Evolutionary conservation across 2,113 vertebrate genomes (phyloP), one percentile per base, ranked within the genome.

Genomic region (Pterocles burchelli): DNA sequence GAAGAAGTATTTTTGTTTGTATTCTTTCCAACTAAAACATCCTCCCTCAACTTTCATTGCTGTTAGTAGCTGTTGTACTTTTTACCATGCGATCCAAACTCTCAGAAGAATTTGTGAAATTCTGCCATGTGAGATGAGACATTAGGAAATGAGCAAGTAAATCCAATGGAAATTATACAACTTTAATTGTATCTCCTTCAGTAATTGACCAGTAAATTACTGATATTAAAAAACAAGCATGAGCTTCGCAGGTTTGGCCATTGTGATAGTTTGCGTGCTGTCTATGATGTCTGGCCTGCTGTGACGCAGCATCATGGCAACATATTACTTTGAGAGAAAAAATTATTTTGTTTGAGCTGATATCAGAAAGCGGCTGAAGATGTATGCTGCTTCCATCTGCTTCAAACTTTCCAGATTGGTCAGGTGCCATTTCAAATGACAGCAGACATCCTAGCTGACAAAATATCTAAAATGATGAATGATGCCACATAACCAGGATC

Each of bases 371-470:
- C 6, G 9, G 9, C 29, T 52, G 68, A 77, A 85, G 22, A 41
- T 78, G n/a, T 77, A 33, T 57, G 54, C 71, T 90, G 67, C 57
- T 94, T 77, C 87, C 75, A 96, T 94, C 76, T 97, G 70, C 91
- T 95, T 94, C 54, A 87, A 62, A 96, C 10, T 61, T 89, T 87
- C 93, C 92, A 76, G 41, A 24, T 57, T 96, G 90, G 57, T 88
- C 28, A 91, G 79, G 66, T 1, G 4, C 43, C 19, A 77, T 96
- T 97, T 97, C 90, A 97, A 96, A 89, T 63, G 74, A 80, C 59
- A 97, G 54, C 82, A 95, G 75, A 93, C 92, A 59, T 96, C 88
- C 38, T 41, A 92, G n/a, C 31, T 85, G 62, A 58, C 20, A 87
- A 92, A 95, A 45, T 73, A 38, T 79, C 92, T 85, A 70, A 97